Percentiles rank a stretch among this genome's conserved stretches.
phyloP scores from a whole-genome alignment of 2,888 invertebrate species.

The Noctua comes region DNA sequence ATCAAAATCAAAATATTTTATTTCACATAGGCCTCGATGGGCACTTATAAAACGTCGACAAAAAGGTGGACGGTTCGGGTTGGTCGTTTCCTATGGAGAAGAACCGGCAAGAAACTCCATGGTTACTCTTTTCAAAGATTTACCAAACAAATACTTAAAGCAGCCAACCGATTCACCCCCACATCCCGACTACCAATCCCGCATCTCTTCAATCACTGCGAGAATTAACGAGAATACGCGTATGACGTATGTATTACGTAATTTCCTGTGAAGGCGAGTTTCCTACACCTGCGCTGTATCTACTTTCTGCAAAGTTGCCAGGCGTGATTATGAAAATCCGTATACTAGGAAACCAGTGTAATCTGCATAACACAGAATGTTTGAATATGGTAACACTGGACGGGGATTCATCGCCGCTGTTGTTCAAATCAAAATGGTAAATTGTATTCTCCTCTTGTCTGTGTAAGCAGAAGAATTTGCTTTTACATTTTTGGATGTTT shows the following conservation, averaged over 20 bases:
- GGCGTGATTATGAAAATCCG: constrained; percentile 70
- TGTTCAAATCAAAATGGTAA: constrained; percentile 60
- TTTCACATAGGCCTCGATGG: too few relatives aligned
- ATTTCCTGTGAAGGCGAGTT: constrained; percentile 67
- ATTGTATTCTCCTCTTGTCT: constrained; percentile 43
- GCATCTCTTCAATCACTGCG: constrained; percentile 62
- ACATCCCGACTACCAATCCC: constrained; percentile 33
- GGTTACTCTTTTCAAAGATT: too few relatives aligned
- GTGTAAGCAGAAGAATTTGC: constrained; percentile 32
- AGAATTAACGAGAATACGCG: constrained; percentile 58
- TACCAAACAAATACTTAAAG: not conserved
- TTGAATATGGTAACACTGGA: constrained; percentile 63
- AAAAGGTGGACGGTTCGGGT: too few relatives aligned
- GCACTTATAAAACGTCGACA: too few relatives aligned
- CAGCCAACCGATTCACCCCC: not conserved
- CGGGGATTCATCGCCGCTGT: constrained; percentile 53
- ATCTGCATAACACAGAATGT: constrained; percentile 66
- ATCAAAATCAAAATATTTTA: too few relatives aligned
- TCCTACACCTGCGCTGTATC: constrained; percentile 66
- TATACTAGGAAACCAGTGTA: constrained; percentile 63
- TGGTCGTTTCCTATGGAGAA: too few relatives aligned
- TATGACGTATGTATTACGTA: constrained; percentile 62
- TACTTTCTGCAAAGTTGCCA: constrained; percentile 65
- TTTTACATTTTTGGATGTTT: not conserved
- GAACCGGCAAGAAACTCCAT: too few relatives aligned